Evolutionary conservation across 2,888 invertebrate genomes (phyloP).

Genomic region (Leptinotarsa juncta): DNA sequence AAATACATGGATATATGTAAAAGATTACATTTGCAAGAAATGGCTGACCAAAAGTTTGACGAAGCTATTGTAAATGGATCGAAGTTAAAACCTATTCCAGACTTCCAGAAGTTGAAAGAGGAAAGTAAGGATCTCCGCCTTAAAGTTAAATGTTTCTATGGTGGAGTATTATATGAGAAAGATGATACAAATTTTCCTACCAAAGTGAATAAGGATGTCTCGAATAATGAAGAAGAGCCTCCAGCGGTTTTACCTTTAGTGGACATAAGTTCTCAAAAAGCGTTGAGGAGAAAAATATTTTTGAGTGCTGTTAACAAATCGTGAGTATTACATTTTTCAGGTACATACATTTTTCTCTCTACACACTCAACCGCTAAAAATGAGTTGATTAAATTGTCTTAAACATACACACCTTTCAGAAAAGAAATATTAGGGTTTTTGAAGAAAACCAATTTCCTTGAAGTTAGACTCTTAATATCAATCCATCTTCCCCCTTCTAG

Average conservation of each 20-base stretch:
- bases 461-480: too few species aligned
- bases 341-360: slow-evolving; percentile 15
- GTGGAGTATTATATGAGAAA: slow-evolving; percentile 68
- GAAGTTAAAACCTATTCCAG: slow-evolving; percentile 69
- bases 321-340: slow-evolving; percentile 59
- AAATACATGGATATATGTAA: slow-evolving; percentile 73
- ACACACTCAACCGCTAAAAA: too few species aligned
- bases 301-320: slow-evolving; percentile 75
- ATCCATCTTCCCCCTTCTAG: too few species aligned
- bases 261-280: slow-evolving; percentile 75
- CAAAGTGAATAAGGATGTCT: slow-evolving; percentile 49
- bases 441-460: too few species aligned
- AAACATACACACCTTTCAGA: too few species aligned
- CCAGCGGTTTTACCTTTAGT: slow-evolving; percentile 73
- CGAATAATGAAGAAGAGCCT: slow-evolving; percentile 54
- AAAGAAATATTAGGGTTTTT: too few species aligned
- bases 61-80: slow-evolving; percentile 56
- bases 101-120: slow-evolving; percentile 72
- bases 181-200: slow-evolving; percentile 52
- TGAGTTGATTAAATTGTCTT: too few species aligned
- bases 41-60: slow-evolving; percentile 72
- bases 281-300: slow-evolving; percentile 76
- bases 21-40: slow-evolving; percentile 73
- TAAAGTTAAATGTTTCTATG: slow-evolving; percentile 75
- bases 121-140: slow-evolving; percentile 73